phyloP scores from a whole-genome alignment of 1,140 invertebrate genomes.

The Lepidostoma basale region DNA sequence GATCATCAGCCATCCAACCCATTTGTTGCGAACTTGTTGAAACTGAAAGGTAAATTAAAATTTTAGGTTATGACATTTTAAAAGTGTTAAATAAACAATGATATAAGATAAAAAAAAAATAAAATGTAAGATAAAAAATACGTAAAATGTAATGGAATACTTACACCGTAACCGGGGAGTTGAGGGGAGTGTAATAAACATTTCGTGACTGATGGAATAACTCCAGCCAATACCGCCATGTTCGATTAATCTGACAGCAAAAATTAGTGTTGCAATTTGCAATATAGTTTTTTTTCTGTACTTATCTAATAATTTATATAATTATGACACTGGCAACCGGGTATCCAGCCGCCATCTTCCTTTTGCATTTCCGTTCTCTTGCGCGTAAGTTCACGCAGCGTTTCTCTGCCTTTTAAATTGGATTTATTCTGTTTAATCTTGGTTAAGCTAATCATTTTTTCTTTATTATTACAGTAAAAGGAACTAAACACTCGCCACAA shows the following conservation, averaged over 20 bases:
- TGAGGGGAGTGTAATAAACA: background rate
- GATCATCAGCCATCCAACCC: constrained; percentile 78
- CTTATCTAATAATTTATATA: too few species aligned
- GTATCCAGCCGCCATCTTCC: constrained; percentile 12
- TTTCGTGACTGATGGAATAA: constrained; percentile 1
- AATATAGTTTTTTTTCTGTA: too few species aligned
- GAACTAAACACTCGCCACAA: constrained; percentile 53
- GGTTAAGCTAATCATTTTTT: background rate
- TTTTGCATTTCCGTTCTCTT: constrained; percentile 19
- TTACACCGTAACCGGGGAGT: constrained; percentile 22
- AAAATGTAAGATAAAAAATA: too few species aligned
- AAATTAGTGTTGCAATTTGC: background rate
- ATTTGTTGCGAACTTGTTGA: constrained; percentile 74
- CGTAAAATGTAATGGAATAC: background rate
- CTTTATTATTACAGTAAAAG: constrained; percentile 21
- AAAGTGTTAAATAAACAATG: background rate
- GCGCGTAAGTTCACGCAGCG: background rate
- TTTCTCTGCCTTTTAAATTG: background rate
- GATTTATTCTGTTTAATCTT: background rate
- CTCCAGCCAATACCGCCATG: background rate
- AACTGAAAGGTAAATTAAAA: constrained; percentile 51
- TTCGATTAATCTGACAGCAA: constrained; percentile 17
- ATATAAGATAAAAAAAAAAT: background rate
- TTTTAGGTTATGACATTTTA: constrained; percentile 9
- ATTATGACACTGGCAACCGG: background rate